These are phyloP conservation scores for zebrafish (Danio rerio) DNA, from an alignment of 2,113 vertebrate genomes.

Conservation along the genomic window DNA sequence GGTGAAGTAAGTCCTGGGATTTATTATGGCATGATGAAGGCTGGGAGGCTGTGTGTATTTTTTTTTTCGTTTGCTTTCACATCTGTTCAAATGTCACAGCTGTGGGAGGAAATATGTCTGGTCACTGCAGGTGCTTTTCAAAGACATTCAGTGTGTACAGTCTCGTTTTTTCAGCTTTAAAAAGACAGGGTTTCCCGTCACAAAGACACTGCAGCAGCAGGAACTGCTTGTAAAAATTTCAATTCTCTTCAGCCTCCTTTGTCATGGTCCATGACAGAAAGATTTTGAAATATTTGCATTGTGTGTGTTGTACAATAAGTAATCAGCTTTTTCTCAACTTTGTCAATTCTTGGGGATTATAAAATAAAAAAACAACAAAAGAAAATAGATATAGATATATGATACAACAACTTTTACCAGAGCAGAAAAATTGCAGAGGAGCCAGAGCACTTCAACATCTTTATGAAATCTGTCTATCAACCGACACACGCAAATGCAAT, in stretches of 20 bases:
- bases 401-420: constrained; percentile 28
- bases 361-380: background rate
- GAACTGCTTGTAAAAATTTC: constrained; percentile 39
- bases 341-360: background rate
- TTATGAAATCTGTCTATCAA: constrained; percentile 36
- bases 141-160: constrained; percentile 26
- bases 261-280: background rate
- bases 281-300: background rate
- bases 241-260: background rate
- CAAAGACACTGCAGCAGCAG: constrained; percentile 46
- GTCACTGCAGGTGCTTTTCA: constrained; percentile 57
- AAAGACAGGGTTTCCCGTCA: constrained; percentile 59
- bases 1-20: constrained; percentile 38
- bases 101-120: constrained; percentile 61
- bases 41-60: constrained; percentile 40
- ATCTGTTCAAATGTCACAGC: constrained; percentile 64
- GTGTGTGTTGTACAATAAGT: background rate
- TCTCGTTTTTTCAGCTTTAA: constrained; percentile 59
- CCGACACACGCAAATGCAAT: constrained; percentile 14
- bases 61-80: constrained; percentile 53
- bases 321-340: background rate
- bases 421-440: constrained; percentile 3
- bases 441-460: constrained; percentile 46
- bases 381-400: background rate
- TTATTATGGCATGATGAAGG: constrained; percentile 43